Evolutionary conservation across 2,888 invertebrate genomes (phyloP), one percentile per base, ranked within the genome.

Genomic region (Magallana nippona): DNA sequence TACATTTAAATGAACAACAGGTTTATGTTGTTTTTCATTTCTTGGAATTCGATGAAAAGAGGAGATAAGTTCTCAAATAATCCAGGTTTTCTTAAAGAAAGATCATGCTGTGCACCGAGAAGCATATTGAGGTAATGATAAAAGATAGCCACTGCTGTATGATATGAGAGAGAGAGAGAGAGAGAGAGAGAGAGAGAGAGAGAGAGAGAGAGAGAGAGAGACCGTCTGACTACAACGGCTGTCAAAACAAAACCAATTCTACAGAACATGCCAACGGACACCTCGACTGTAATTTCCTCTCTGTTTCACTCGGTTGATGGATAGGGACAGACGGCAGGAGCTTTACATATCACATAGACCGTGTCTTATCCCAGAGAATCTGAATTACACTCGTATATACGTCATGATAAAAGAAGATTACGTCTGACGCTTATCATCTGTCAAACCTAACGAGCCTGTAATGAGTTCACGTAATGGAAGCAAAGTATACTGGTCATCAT

Each of bases 131-230:
- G 27, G 22, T 63, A 3, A 11, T 27, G 19, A 60, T 60, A 60
- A 71, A 71, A 71, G 44, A 44, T 44, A 44, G 8, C 44, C 17
- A 71, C 13, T 13, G 5, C 17, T 32, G 71, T 27, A 71, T 13
- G 22, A 5, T 5, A 1, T 1, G 77, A 77, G 77, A 77, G 77
- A 77, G 77, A 77, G 77, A 77, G 77, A 77, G 77, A 77, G 77
- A 77, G 77, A 77, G 77, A 77, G 77, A 77, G 77, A 77, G 77
- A 79, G 79, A 79, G 79, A 79, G 56, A 79, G 79, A 79, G 79
- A 79, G 79, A 79, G 79, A 79, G 79, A 56, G 56, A 56, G 79
- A 79, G 79, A 79, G 55, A 79, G 79, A 44, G 79, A 55, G 55
- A 79, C 10, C 13, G 13, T 27, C 22, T 22, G 63, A 19, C 17